Conservation (phyloP, 2,888 invertebrate species). For the Bombyx huttoni region DNA sequence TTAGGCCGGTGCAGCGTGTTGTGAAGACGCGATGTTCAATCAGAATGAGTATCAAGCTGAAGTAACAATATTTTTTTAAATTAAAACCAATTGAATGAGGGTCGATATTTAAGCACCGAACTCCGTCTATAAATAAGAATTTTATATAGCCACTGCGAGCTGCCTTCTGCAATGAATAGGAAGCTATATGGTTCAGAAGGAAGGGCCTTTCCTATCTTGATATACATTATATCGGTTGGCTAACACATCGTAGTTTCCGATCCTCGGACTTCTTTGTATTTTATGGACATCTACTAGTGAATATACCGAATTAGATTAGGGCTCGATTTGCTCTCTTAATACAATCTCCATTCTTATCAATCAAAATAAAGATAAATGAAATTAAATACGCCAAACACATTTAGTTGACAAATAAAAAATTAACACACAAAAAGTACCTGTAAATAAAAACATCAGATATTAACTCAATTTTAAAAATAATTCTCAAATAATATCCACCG, state of each 20-base stretch:
- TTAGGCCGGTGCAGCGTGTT: no score
- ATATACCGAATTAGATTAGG: conserved; percentile 24
- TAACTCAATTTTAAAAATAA: background rate
- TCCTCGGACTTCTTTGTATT: conserved; percentile 46
- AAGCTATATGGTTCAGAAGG: conserved; percentile 51
- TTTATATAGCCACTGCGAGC: background rate
- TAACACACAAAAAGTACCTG: no score
- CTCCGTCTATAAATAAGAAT: no score
- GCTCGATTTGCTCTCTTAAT: conserved; percentile 7
- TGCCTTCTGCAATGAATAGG: conserved; percentile 45
- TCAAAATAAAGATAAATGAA: no score
- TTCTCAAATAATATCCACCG: background rate
- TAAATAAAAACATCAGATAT: background rate
- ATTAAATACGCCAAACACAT: no score
- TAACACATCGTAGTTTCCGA: conserved; percentile 48
- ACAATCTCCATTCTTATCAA: no score
- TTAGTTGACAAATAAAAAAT: no score
- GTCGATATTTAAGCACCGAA: no score
- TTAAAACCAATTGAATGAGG: no score
- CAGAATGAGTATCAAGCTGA: no score
- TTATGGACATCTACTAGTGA: conserved; percentile 40
- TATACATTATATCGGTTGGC: conserved; percentile 37
- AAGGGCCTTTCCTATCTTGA: conserved; percentile 44
- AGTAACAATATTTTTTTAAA: no score
- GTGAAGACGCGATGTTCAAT: no score